Evolutionary conservation across 2,113 vertebrate species (phyloP), one percentile per base, ranked within the genome.

Genomic region (Cavia aperea): DNA sequence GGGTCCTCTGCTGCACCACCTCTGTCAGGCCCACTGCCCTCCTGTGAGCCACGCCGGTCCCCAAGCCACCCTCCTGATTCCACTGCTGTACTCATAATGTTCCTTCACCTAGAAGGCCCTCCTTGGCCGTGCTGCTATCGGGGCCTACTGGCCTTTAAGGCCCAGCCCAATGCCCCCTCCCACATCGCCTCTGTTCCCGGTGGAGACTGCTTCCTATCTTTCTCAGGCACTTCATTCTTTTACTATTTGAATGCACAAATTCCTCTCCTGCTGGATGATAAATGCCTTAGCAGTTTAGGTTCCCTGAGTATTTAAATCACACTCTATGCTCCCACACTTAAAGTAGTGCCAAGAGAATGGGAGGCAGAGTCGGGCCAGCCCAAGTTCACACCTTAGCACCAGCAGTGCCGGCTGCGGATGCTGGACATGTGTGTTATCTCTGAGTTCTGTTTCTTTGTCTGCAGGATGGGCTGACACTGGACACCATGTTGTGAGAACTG

Each of bases 1-100:
- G 39, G 26, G 49, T 23, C 15, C 56, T 31, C 46, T 0, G 0
- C 31, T 54, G n/a, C 14, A 0, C 39, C 26, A 0, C 26, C 75
- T 60, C n/a, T 26, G 43, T 4, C 26, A 83, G 43, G 65, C 29
- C 85, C 8, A 36, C 36, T 16, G 16, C 16, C 66, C 49, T 36
- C 79, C 65, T 19, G 4, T 6, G 70, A 90, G 58, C 65, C 43
- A n/a, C 46, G 21, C 0, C 0, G n/a, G n/a, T 46, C 23, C 46
- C 29, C 1, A 49, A 90, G 33, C 4, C 72, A 19, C 49, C n/a
- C 15, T 31, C 31, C 26, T 60, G 81, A n/a, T 51, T 24, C 77
- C 7, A 33, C 49, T 13, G 54, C 36, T 24, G 4, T 16, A 33
- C 33, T 68, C 9, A 21, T 5, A 1, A 2, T 24, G 23, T 31